These are phyloP conservation scores for Hemicrepidius hirtus DNA, from an alignment of 2,888 invertebrate species.

Conservation along the genomic window DNA sequence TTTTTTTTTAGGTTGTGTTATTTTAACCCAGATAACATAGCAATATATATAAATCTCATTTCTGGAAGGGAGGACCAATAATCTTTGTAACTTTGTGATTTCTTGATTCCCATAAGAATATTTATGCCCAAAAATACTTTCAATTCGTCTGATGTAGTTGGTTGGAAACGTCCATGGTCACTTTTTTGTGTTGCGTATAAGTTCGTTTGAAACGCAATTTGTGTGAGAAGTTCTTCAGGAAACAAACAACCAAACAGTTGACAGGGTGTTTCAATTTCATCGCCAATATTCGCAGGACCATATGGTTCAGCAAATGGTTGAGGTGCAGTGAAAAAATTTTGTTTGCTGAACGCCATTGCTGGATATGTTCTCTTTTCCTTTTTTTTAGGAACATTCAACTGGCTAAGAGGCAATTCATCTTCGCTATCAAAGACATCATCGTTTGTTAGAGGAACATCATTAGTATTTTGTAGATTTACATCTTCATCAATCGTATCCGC, in stretches of 20 bases:
- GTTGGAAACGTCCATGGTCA: neutral
- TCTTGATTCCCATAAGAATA: conserved; percentile 57
- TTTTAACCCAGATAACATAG: no score
- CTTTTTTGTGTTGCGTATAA: neutral
- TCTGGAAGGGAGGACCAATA: conserved; percentile 54
- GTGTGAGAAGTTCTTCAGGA: neutral
- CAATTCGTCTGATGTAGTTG: conserved; percentile 50
- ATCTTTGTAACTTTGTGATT: conserved; percentile 55
- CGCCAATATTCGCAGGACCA: neutral
- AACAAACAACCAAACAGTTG: conserved; percentile 10
- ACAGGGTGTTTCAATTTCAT: neutral
- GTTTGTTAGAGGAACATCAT: no score
- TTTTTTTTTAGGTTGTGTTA: no score
- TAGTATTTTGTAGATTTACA: no score
- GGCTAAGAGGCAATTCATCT: no score
- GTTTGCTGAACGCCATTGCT: no score
- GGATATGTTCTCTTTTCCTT: no score
- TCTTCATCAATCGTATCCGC: no score
- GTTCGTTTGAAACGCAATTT: neutral
- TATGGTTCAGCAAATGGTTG: neutral
- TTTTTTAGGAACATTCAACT: no score
- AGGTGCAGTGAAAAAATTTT: no score
- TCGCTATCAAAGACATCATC: no score
- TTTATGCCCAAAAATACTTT: conserved; percentile 53
- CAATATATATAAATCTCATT: conserved; percentile 18